These are phyloP conservation scores for Scytalopus superciliaris DNA, from an alignment of 2,113 vertebrate species.

Conservation along the genomic window DNA sequence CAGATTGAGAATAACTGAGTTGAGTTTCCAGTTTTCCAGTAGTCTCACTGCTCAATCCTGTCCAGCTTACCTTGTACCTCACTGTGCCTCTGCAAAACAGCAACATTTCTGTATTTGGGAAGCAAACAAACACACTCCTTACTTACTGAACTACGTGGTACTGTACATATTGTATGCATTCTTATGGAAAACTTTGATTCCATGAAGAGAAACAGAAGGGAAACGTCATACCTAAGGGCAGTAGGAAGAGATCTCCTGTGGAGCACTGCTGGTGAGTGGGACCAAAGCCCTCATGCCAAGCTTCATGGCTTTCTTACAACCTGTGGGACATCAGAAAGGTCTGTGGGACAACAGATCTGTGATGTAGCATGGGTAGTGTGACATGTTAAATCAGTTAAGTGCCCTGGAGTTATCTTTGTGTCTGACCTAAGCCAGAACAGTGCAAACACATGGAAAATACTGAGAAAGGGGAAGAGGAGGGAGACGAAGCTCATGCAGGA, in stretches of 20 bases:
- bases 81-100: neutral
- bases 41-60: neutral
- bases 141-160: neutral
- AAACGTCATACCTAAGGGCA: neutral
- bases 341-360: neutral
- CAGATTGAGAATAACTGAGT: neutral
- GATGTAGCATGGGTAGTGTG: accelerated
- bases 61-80: neutral
- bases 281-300: neutral
- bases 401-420: neutral
- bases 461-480: neutral
- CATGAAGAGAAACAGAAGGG: neutral
- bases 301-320: neutral
- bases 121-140: neutral
- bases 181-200: neutral
- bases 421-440: neutral
- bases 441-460: neutral
- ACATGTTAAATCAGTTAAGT: neutral
- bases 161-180: neutral
- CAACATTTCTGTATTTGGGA: neutral
- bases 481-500: neutral
- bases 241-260: neutral
- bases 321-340: neutral
- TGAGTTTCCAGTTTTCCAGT: neutral
- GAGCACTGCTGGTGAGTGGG: neutral